Base-by-base conservation (phyloP, 2,888 invertebrate species). In the Stenodera caucasica region DNA sequence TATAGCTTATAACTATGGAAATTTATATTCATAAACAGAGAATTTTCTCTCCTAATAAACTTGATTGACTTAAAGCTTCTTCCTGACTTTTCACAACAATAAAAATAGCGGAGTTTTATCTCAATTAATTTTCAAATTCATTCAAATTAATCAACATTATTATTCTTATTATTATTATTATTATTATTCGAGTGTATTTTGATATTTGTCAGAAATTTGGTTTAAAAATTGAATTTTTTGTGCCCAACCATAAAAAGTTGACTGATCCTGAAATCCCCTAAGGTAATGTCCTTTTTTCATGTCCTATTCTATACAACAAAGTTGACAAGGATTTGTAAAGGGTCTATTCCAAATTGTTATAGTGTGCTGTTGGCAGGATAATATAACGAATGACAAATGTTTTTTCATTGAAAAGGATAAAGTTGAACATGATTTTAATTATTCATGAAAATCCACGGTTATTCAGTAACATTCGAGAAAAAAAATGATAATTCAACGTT, bases 21-120 rank as follows among this genome's bases (percentile, higher is more conserved):
- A 52, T 52, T 11, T 30, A 54, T 54, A 40, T 40, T 54, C 54
- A 54, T 54, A 40, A 35, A 14, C 37, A 40, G 2, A 14, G 23
- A 14, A 40, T 23, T 15, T 32, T 15, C 1, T 12, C 50, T 8
- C 6, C 12, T 50, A 5, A 23, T 14, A 50, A 8, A 14, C 29
- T 15, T 21, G 5, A 32, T 26, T 35, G 15, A 15, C 18, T 35
- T 4, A 18, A 21, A 9, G 21, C 49, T 32, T 18, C n/a, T 8
- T 15, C 54, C 23, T 54, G 40, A 53, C 18, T 53, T 30, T 30
- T 3, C 30, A 18, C 30, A 32, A 53, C 30, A 35, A 30, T 30
- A 29, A 6, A 29, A 29, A 7, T 6, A 4, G 29, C 29, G 29
- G 7, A 29, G 4, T 29, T 29, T 7, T 35, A 29, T 18, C 21